Conservation (phyloP, 2,113 vertebrate genomes). For the Cygnus buccinator region DNA sequence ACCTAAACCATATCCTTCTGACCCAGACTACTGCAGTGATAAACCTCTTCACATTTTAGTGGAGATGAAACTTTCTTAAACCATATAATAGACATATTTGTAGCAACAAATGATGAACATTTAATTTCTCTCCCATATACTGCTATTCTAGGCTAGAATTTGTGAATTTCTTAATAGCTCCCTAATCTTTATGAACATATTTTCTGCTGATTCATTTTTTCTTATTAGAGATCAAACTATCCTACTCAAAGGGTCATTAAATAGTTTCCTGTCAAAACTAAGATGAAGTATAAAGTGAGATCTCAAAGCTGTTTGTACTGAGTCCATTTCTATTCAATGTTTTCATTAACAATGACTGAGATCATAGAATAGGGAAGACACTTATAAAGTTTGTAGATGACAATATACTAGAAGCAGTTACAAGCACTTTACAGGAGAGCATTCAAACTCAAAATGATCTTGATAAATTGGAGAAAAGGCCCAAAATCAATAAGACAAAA, state of each 20-base stretch:
- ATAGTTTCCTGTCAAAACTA: not conserved
- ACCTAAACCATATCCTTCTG: not conserved
- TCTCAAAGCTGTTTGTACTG: not conserved
- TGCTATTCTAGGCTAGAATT: not conserved
- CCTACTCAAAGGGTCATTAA: not conserved
- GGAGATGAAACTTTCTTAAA: not conserved
- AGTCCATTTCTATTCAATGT: not conserved
- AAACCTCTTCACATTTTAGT: not conserved
- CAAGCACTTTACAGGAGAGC: not conserved
- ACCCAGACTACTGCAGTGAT: not conserved
- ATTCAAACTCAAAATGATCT: not conserved
- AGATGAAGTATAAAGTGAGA: not conserved
- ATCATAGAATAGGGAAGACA: not conserved
- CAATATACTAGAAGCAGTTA: not conserved
- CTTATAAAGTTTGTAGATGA: not conserved
- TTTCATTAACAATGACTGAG: not conserved
- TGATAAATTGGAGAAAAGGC: not conserved
- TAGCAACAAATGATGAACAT: not conserved
- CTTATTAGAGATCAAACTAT: not conserved
- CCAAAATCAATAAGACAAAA: not conserved
- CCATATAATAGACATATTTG: not conserved
- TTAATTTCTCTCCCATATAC: conserved; percentile 3
- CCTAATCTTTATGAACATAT: not conserved
- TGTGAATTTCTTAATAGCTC: not conserved
- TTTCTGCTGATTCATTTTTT: not conserved